These are phyloP conservation scores for Propithecus deckenii DNA, from an alignment of 2,797 vertebrate species.

Conservation along the genomic window DNA sequence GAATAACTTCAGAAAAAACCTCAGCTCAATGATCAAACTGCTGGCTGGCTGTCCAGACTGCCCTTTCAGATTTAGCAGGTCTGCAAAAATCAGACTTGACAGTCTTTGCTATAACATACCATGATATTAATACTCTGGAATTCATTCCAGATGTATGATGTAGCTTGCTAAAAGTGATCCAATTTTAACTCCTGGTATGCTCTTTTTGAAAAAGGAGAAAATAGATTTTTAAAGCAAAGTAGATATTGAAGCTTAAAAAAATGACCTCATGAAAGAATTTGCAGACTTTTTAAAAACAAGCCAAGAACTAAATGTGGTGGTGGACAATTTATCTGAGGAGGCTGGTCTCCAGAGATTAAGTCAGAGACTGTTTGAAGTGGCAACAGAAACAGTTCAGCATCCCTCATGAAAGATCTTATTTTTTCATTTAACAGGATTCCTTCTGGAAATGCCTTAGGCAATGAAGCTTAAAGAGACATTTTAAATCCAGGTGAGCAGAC, in stretches of 20 bases:
- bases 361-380: conserved; percentile 61
- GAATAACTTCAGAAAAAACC: conserved; percentile 48
- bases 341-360: background rate
- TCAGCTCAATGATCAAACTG: conserved; percentile 45
- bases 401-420: conserved; percentile 43
- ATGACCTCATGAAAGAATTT: conserved; percentile 69
- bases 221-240: conserved; percentile 71
- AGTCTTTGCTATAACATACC: conserved; percentile 76
- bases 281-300: conserved; percentile 61
- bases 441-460: conserved; percentile 60
- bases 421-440: conserved; percentile 64
- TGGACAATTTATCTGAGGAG: background rate
- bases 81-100: conserved; percentile 77
- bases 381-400: background rate
- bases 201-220: conserved; percentile 76
- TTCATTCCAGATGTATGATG: conserved; percentile 82
- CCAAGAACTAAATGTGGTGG: conserved; percentile 53
- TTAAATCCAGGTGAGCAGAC: conserved; percentile 59
- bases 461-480: conserved; percentile 41
- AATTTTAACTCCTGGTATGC: conserved; percentile 70
- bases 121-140: conserved; percentile 78
- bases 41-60: conserved; percentile 72
- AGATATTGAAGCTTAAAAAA: conserved; percentile 68
- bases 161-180: conserved; percentile 78
- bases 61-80: conserved; percentile 77